Evolutionary conservation across 64 coral and sea anemone species (phyloP), one percentile per base, ranked within the genome.

Genomic region (Astreopora myriophthalma): DNA sequence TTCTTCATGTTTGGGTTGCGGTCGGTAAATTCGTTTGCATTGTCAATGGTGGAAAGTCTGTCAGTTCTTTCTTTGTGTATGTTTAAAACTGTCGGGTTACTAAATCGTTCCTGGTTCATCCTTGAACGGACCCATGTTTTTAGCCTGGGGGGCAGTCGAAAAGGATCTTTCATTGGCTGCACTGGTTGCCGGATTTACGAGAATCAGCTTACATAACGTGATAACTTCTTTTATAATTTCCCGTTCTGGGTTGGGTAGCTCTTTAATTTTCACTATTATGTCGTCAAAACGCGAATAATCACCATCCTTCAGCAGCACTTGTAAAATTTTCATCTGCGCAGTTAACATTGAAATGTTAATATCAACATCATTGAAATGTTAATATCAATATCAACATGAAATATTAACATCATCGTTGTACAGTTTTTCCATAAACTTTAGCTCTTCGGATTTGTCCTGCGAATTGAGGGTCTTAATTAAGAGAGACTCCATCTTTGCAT

Each of bases 401-500:
- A 42, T 42, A 68, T 91, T 49, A 19, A 71, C 48, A 46, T 82
- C 88, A 69, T 91, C 88, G 42, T 33, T 76, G 73, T 91, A 91
- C 34, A 80, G 57, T 61, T 61, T 61, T 61, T 61, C 57, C 57
- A 61, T 61, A 51, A 51, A 51, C 48, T 51, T 51, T 51, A 51
- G 48, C 48, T 51, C 57, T 61, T 61, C 57, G 22, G 57, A 61
- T 61, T 61, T 61, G 57, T 86, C 48, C 87, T 93, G 22, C 80
- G 28, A 29, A 80, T 57, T 13, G 87, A 81, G 71, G 84, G 87
- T 65, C 39, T 42, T 42, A 0, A 42, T 42, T 42, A 42, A 42
- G 39, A 42, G 0, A 42, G 39, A 42, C 39, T 82, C 85, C 92
- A 93, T 93, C 61, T 74, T 88, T 79, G 61, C 92, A 79, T 81